Conservation (phyloP, 2,113 vertebrate species). For the Sciurus niger region DNA sequence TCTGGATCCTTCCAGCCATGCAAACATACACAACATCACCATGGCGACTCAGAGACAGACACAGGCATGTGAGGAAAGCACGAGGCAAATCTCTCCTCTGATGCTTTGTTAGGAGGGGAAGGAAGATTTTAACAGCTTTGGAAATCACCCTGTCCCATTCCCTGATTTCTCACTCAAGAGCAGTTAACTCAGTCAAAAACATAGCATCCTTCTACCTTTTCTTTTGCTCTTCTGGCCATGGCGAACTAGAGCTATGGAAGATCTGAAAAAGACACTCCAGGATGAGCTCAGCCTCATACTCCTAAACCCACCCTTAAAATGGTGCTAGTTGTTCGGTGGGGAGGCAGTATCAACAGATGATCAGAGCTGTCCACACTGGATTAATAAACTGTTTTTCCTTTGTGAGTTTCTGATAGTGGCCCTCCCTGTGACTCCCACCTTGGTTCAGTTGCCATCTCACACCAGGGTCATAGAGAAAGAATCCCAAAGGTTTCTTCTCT, state of each 20-base stretch:
- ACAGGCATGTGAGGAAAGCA: conserved; percentile 74
- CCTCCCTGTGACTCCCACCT: rapidly evolving
- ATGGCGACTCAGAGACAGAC: conserved; percentile 83
- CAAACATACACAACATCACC: conserved; percentile 89
- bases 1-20: conserved; percentile 86
- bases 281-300: not conserved
- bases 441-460: not conserved
- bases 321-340: not conserved
- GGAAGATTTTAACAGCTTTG: conserved; percentile 46
- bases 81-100: conserved; percentile 78
- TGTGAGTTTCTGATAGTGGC: not conserved
- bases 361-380: not conserved
- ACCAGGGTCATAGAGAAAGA: not conserved
- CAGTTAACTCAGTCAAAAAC: not conserved
- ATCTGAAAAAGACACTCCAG: not conserved
- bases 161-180: not conserved
- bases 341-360: rapidly evolving
- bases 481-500: not conserved
- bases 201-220: not conserved
- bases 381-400: not conserved
- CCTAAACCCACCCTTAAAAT: not conserved
- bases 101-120: conserved; percentile 80
- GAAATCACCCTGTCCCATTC: not conserved
- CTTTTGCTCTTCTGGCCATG: not conserved
- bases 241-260: not conserved